These are phyloP conservation scores for Plebejus melissa DNA, from an alignment of 2,888 invertebrate genomes.

Conservation along the genomic window DNA sequence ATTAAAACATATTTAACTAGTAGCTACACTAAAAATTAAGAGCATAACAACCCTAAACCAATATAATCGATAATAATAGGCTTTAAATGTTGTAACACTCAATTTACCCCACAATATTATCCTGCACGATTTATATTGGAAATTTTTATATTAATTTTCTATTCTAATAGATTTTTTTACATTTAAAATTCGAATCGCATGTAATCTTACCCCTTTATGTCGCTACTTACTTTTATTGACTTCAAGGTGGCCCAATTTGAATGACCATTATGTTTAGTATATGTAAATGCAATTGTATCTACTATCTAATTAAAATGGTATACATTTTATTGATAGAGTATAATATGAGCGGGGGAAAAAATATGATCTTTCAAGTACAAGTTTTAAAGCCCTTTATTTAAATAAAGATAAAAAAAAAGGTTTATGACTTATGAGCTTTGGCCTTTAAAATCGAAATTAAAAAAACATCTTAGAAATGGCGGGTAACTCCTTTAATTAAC, in stretches of 20 bases:
- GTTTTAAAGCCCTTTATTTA: too few relatives aligned
- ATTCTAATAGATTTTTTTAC: not conserved
- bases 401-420: too few relatives aligned
- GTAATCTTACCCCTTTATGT: not conserved
- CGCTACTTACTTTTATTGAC: not conserved
- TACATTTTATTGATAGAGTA: not conserved
- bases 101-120: not conserved
- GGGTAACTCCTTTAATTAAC: not conserved
- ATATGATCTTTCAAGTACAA: not conserved
- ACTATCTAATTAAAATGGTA: not conserved
- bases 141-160: not conserved
- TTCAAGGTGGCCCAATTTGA: not conserved
- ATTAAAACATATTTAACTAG: too few relatives aligned
- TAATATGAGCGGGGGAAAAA: not conserved
- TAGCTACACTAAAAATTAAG: not conserved
- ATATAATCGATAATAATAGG: not conserved
- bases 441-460: not conserved
- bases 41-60: not conserved
- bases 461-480: not conserved
- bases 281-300: too few relatives aligned
- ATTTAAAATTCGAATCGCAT: not conserved
- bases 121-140: not conserved
- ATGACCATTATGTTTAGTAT: not conserved
- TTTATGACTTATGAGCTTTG: not conserved
- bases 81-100: constrained; percentile 17